Conservation (phyloP, 2,113 vertebrate species). For the Forbesichthys agassizii region DNA sequence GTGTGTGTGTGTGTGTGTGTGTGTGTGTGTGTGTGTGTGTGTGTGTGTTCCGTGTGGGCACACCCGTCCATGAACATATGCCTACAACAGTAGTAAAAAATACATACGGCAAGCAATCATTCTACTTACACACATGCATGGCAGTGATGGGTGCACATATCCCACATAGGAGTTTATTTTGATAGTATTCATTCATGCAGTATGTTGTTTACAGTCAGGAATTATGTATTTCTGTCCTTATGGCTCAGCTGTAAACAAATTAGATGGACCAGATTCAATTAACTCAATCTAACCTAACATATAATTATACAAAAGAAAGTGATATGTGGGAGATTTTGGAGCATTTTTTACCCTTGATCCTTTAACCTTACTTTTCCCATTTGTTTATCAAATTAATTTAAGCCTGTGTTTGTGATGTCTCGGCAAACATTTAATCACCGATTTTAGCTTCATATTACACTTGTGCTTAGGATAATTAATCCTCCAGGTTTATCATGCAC, state of each 20-base stretch:
- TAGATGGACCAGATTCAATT: slow-evolving; percentile 63
- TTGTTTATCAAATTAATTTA: slow-evolving; percentile 76
- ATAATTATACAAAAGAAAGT: slow-evolving; percentile 65
- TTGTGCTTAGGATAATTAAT: slow-evolving; percentile 72
- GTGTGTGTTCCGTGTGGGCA: slow-evolving; percentile 21
- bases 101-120: slow-evolving; percentile 7
- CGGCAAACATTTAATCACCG: slow-evolving; percentile 66
- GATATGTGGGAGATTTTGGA: slow-evolving; percentile 58
- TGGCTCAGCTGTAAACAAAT: slow-evolving; percentile 66
- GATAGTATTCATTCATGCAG: slow-evolving; percentile 39
- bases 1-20: slow-evolving; percentile 33
- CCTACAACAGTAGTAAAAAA: slow-evolving; percentile 9
- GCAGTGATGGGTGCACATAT: slow-evolving; percentile 3
- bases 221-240: slow-evolving; percentile 54
- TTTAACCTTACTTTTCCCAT: slow-evolving; percentile 58
- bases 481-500: slow-evolving; percentile 66
- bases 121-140: slow-evolving; percentile 19
- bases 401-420: slow-evolving; percentile 61
- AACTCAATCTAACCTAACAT: slow-evolving; percentile 64
- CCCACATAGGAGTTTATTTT: slow-evolving; percentile 38
- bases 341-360: slow-evolving; percentile 64
- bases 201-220: slow-evolving; percentile 58
- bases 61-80: background rate
- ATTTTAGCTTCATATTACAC: slow-evolving; percentile 73
- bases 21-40: slow-evolving; percentile 31